These are phyloP conservation scores for Conchocele bisecta DNA, from an alignment of 2,888 invertebrate genomes.

Conservation along the genomic window DNA sequence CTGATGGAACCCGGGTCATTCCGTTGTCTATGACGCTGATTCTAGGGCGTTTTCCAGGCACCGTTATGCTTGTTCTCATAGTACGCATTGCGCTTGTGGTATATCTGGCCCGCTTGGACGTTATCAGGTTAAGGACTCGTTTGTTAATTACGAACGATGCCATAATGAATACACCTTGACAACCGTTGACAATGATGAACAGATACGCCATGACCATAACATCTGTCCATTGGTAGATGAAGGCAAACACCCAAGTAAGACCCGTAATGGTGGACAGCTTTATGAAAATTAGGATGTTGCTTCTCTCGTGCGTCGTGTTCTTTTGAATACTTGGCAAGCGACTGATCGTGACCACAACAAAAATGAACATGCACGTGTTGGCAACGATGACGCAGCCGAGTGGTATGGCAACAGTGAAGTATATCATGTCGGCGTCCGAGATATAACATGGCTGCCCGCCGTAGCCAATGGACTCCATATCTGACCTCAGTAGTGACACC, in stretches of 20 bases:
- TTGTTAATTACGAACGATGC: conserved; percentile 43
- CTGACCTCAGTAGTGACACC: background rate
- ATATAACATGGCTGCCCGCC: conserved; percentile 42
- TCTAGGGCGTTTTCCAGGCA: too few species aligned
- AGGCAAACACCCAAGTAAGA: conserved; percentile 42
- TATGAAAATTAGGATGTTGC: conserved; percentile 39
- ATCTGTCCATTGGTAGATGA: conserved; percentile 34
- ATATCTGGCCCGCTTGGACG: too few species aligned
- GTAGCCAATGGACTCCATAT: conserved; percentile 21
- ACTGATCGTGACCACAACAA: conserved; percentile 27
- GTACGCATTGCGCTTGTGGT: too few species aligned
- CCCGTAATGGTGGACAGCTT: conserved; percentile 48
- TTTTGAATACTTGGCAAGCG: conserved; percentile 22
- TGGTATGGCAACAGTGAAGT: conserved; percentile 39
- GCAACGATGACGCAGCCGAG: conserved; percentile 25
- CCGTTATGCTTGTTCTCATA: too few species aligned
- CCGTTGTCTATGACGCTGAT: too few species aligned
- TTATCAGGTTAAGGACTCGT: too few species aligned
- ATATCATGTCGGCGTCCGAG: conserved; percentile 10
- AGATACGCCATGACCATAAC: conserved; percentile 27
- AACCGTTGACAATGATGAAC: conserved; percentile 37
- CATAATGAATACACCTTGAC: conserved; percentile 55
- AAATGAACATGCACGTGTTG: conserved; percentile 43
- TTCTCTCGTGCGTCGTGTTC: conserved; percentile 24
- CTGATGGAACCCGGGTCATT: too few species aligned